A percentile compares a stretch with the other conserved stretches of the same genome.
Conservation (phyloP, 2,113 vertebrate species). For the Tricholaema leucomelas region DNA sequence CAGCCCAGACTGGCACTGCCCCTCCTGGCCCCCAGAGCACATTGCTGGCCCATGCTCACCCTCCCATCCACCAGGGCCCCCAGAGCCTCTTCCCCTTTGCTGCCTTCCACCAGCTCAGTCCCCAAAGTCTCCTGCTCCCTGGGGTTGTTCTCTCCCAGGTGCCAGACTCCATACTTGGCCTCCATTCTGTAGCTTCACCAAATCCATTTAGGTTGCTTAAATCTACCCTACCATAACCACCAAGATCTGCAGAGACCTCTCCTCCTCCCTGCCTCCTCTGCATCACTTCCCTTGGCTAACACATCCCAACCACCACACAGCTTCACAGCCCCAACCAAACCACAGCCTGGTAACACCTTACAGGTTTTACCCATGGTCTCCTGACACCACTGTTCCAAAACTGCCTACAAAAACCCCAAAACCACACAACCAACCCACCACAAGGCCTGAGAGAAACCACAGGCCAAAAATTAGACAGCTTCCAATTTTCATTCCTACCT, state of each 20-base stretch:
- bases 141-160: too few relatives aligned
- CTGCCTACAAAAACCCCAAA: neutral
- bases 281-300: neutral
- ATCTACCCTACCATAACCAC: neutral
- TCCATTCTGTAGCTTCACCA: fast-evolving
- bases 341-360: neutral
- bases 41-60: too few relatives aligned
- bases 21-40: too few relatives aligned
- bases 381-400: neutral
- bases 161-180: too few relatives aligned
- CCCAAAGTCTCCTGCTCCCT: too few relatives aligned
- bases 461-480: constrained; percentile 47
- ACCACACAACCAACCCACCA: neutral
- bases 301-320: fast-evolving
- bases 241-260: neutral
- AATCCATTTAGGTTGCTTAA: neutral
- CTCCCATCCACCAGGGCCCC: too few relatives aligned
- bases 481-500: constrained; percentile 52
- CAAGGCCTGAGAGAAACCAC: neutral
- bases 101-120: too few relatives aligned
- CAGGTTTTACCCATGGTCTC: neutral
- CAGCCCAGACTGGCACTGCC: too few relatives aligned
- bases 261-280: neutral
- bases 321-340: neutral
- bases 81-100: too few relatives aligned